Percentiles rank a stretch among this genome's conserved stretches.
phyloP scores from a whole-genome alignment of 2,888 invertebrate genomes.

The Diplolepis rosae region DNA sequence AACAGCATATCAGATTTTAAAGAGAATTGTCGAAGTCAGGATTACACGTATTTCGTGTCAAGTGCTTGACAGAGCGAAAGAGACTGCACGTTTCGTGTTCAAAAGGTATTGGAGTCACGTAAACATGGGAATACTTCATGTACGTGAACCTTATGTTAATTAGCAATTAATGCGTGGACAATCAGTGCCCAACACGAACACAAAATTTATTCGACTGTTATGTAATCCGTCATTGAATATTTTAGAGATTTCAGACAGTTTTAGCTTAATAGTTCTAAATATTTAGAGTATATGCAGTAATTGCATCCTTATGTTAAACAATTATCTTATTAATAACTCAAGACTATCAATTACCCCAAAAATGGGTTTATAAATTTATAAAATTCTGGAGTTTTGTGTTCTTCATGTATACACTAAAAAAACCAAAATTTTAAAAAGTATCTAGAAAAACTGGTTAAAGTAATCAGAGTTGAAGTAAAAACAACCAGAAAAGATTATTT shows the following conservation, averaged over 20 bases:
- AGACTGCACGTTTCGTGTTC: background rate
- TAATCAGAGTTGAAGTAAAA: too few species aligned
- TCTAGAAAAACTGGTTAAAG: too few species aligned
- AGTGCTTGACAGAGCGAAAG: slow-evolving; percentile 8
- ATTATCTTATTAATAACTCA: background rate
- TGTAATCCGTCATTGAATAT: background rate
- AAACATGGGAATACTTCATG: background rate
- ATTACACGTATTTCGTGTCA: slow-evolving; percentile 13
- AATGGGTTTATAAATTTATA: too few species aligned
- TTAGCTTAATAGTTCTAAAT: background rate
- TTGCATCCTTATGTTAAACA: background rate
- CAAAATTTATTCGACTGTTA: slow-evolving; percentile 2
- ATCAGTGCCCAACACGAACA: background rate
- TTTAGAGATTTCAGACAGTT: background rate
- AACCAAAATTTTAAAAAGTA: too few species aligned
- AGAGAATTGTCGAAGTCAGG: background rate
- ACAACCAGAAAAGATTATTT: too few species aligned
- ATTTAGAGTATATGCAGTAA: background rate
- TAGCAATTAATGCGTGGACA: slow-evolving; percentile 15
- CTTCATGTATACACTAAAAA: too few species aligned
- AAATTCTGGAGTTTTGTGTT: too few species aligned
- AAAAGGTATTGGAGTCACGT: background rate
- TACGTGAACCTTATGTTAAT: slow-evolving; percentile 13
- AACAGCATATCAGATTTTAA: background rate
- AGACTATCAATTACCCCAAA: too few species aligned